Percentiles rank a stretch among this genome's conserved stretches.
phyloP scores from a whole-genome alignment of 2,888 invertebrate genomes.

The Mythimna loreyi region DNA sequence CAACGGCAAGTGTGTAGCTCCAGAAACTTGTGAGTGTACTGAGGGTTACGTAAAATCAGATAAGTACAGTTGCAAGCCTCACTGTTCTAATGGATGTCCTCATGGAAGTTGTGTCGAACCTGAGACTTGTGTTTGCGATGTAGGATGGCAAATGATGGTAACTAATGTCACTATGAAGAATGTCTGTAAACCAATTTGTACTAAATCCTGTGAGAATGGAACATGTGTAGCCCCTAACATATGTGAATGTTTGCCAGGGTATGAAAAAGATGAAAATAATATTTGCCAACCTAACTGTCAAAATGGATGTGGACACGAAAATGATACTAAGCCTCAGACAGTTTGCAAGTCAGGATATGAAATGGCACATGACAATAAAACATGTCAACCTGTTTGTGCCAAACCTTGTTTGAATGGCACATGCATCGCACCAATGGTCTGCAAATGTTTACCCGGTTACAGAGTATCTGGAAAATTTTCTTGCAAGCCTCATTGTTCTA shows the following conservation, averaged over 20 bases:
- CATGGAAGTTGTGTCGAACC: constrained; percentile 39
- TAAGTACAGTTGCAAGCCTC: constrained; percentile 30
- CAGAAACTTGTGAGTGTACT: constrained; percentile 24
- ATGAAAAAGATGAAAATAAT: constrained; percentile 1
- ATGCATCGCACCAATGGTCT: constrained; percentile 22
- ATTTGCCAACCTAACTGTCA: constrained; percentile 36
- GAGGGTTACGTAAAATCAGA: constrained; percentile 1
- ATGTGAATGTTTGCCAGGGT: constrained; percentile 24
- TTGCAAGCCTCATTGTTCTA: constrained; percentile 42
- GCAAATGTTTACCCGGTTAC: constrained; percentile 30
- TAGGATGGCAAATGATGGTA: constrained; percentile 1
- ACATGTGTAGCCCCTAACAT: constrained; percentile 19
- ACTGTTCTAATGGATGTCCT: constrained; percentile 38
- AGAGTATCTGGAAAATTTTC: background rate
- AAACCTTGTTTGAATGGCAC: constrained; percentile 29
- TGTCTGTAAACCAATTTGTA: constrained; percentile 28
- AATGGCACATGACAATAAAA: constrained; percentile 8
- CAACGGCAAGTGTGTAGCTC: constrained; percentile 23
- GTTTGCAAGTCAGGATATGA: constrained; percentile 29
- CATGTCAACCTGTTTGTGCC: constrained; percentile 27
- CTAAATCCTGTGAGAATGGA: constrained; percentile 26
- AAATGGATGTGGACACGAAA: constrained; percentile 26
- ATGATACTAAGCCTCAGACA: constrained; percentile 17
- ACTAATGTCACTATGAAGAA: constrained; percentile 4
- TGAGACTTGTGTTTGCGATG: constrained; percentile 43